These are phyloP conservation scores for Catajapyx aquilonaris DNA, from an alignment of 1,140 invertebrate species.

Conservation along the genomic window DNA sequence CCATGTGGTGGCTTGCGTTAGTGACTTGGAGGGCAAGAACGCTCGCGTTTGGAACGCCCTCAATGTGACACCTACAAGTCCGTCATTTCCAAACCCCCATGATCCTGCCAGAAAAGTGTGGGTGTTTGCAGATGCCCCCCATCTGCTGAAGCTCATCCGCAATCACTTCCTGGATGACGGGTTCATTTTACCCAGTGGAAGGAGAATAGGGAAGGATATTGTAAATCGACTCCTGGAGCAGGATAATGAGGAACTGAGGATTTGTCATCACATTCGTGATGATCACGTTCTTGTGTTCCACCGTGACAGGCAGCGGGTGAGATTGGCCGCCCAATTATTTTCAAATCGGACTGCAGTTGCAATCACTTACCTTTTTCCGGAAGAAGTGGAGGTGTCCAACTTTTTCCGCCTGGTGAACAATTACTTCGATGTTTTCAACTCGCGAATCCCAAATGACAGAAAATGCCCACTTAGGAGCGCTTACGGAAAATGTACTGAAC, in stretches of 20 bases:
- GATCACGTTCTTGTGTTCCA: slow-evolving; percentile 3
- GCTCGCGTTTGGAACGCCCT: slow-evolving; percentile 7
- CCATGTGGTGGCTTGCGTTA: slow-evolving; percentile 5
- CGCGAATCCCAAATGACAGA: background rate
- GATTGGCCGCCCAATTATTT: slow-evolving; percentile 9
- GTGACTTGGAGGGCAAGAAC: slow-evolving; percentile 8
- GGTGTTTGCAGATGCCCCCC: slow-evolving; percentile 12
- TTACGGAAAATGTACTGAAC: slow-evolving; percentile 5
- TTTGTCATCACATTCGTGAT: slow-evolving; percentile 5
- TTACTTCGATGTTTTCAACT: slow-evolving; percentile 11
- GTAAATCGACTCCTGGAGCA: slow-evolving; percentile 8
- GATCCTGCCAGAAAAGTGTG: slow-evolving; percentile 4
- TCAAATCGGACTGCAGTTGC: slow-evolving; percentile 6
- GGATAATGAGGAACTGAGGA: slow-evolving; percentile 8
- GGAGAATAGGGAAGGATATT: slow-evolving; percentile 4
- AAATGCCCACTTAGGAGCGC: slow-evolving; percentile 6
- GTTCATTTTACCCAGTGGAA: slow-evolving; percentile 3
- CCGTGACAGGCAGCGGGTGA: slow-evolving; percentile 9
- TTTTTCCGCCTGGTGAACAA: slow-evolving; percentile 10
- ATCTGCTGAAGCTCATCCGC: slow-evolving; percentile 10
- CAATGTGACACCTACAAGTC: background rate
- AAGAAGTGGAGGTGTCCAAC: slow-evolving; percentile 3
- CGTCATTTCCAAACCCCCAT: slow-evolving; percentile 7
- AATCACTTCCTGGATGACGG: slow-evolving; percentile 11
- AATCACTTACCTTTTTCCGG: slow-evolving; percentile 1